These are phyloP conservation scores for Erebia ligea DNA, from an alignment of 2,888 invertebrate genomes.

Conservation along the genomic window DNA sequence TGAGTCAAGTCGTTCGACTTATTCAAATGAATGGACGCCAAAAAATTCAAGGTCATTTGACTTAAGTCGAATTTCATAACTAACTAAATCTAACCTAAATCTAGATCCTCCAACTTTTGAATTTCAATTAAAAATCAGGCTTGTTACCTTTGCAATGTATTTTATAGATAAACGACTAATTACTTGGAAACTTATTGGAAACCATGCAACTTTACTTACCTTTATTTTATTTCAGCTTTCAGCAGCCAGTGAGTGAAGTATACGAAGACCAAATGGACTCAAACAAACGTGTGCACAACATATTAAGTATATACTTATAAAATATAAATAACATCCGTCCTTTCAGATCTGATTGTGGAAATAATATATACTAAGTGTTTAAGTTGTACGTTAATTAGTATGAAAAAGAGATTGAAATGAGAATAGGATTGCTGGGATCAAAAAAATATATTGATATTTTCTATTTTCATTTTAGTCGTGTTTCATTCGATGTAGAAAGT, in stretches of 20 bases:
- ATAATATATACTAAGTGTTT: conserved; percentile 26
- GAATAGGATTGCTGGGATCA: conserved; percentile 67
- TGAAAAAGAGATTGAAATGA: conserved; percentile 66
- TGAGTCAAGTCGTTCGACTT: too few relatives aligned
- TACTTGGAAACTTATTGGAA: too few relatives aligned
- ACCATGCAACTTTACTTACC: not conserved
- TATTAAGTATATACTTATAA: conserved; percentile 16
- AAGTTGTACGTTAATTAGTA: conserved; percentile 12
- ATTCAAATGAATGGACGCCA: too few relatives aligned
- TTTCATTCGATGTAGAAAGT: conserved; percentile 20
- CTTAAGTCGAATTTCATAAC: too few relatives aligned
- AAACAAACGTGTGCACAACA: conserved; percentile 12
- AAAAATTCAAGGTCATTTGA: too few relatives aligned
- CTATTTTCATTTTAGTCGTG: conserved; percentile 81
- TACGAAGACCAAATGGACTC: conserved; percentile 19
- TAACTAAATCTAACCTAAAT: too few relatives aligned
- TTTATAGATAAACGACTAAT: too few relatives aligned
- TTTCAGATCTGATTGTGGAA: conserved; percentile 27
- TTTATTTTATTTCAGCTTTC: conserved; percentile 47
- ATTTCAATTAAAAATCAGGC: too few relatives aligned
- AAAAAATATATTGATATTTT: conserved; percentile 51
- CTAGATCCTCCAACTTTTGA: too few relatives aligned
- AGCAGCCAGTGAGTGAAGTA: conserved; percentile 55
- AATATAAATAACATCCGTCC: conserved; percentile 33
- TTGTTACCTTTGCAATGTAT: too few relatives aligned